Evolutionary conservation across 1,140 invertebrate genomes (phyloP), one percentile per base, ranked within the genome.

Genomic region (Eurosta solidaginis): DNA sequence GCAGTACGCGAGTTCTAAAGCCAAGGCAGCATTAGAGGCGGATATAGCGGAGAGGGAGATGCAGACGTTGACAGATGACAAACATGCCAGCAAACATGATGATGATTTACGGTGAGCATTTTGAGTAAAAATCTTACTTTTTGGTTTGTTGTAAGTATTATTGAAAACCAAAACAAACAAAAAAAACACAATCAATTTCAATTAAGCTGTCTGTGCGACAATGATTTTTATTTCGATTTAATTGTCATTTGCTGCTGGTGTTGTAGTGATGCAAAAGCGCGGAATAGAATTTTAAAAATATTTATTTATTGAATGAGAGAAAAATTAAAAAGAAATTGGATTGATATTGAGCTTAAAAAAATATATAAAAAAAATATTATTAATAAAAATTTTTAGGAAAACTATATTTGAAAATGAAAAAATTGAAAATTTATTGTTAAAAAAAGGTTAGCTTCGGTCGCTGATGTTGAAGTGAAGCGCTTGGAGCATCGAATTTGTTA

Each of bases 31-130:
- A 45, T 44, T 40, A 73, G 17, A 25, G 45, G 14, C 76, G 45
- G 42, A 75, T 68, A n/a, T 50, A 27, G 17, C 22, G 14, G 14
- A 25, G 2, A 17, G 63, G 27, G 50, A 68, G 59, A n/a, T 42
- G 42, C 17, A 6, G 74, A 50, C 42, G 47, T 47, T 45, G 63
- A 68, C 22, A 54, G 14, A 40, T 78, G 68, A 76, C 75, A 77
- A 78, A n/a, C n/a, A n/a, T 74, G 78, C 76, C 79, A 78, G n/a
- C n/a, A n/a, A n/a, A n/a, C n/a, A 82, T 74, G 84, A 81, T 77
- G 82, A 83, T 78, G 83, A 82, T 77, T 82, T 86, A 84, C 83
- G 85, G 85, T 86, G 82, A 85, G 83, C 84, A 79, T 80, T n/a
- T 75, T 77, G 44, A 50, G 42, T 47, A 29, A 44, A 68, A 68